Evolutionary conservation across 2,113 vertebrate species (phyloP), one percentile per base, ranked within the genome.

Genomic region (Brachyhypopomus occidentalis): DNA sequence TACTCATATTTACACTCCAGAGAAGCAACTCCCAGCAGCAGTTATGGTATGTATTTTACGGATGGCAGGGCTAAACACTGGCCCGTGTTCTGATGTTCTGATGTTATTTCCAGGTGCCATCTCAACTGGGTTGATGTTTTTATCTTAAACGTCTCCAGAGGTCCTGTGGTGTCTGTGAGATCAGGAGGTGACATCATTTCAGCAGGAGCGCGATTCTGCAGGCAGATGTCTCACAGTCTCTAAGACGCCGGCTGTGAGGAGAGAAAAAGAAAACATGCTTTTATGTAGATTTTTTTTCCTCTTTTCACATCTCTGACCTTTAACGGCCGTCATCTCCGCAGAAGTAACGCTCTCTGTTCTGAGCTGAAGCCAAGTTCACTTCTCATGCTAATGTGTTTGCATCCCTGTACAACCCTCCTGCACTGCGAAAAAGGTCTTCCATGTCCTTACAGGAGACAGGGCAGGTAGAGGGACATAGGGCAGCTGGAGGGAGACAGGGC

Each of bases 271-370:
- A 4, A 17, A 70, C 73, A 30, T 25, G 55, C 27, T 27, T 27
- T 34, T 2, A 25, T 58, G 60, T 38, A 56, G 27, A 36, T 74
- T 56, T 80, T 84, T 84, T 20, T 79, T 12, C 9, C 6, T 23
- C 34, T 12, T 56, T 66, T 34, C 30, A 58, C 27, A 22, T 66
- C 60, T 70, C 48, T 81, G 70, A 84, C 83, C 75, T 67, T 76
- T 73, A 19, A 27, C 27, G 62, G 62, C 72, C 71, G 77, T 59
- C 81, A 34, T 83, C 81, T 85, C 20, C 30, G 36, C n/a, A 30
- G 60, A 81, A 67, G 80, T 83, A 7, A 69, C 55, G 34, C 38
- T 75, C 69, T 62, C 36, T 60, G 36, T 62, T 70, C 58, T 56
- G 25, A 25, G 16, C 36, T 20, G 62, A 73, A 45, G 70, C 71